Evolutionary conservation across 37 sponge, comb jelly and placozoan species (phyloP), one percentile per base, ranked within the genome.

Genomic region (Mnemiopsis leidyi): DNA sequence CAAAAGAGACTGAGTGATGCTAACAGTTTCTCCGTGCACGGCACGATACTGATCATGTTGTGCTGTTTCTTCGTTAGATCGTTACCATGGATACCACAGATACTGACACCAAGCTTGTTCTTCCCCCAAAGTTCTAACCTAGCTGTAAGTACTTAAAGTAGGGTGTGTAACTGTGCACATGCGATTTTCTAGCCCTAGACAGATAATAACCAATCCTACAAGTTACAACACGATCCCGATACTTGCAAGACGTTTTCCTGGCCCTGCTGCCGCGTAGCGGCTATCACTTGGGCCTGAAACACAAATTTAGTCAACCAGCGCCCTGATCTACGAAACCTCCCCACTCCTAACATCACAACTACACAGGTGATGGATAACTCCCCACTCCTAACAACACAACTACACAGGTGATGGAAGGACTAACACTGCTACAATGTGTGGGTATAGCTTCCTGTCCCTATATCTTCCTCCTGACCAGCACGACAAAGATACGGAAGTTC

Each of bases 61-160:
- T 85, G 29, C 18, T 85, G 90, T 33, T 85, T 32, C 90, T 85
- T 85, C 61, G 2, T 85, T 28, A 13, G 90, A n/a, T 40, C 90
- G 24, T 38, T 85, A 13, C 90, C 90, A 36, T 85, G 90, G 90
- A 40, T 85, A 85, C 90, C 90, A 18, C 90, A 85, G 29, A 23
- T 39, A 3, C 61, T 85, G 1, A 25, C 90, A 39, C 90, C 90
- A 16, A 25, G 26, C 24, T 25, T 85, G 0, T 85, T 23, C 48
- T 1, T 16, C 23, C 90, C 90, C 0, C 48, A 85, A 1, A 38
- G 36, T 26, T 3, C 13, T 18, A 35, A 39, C 9, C 1, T 85
- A 13, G 5, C 90, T 0, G 90, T 85, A 29, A 85, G 90, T 77
- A 32, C n/a, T n/a, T n/a, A n/a, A n/a, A n/a, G n/a, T n/a, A n/a